phyloP scores from a whole-genome alignment of 2,888 invertebrate species.

The Chymomyza fuscimana region DNA sequence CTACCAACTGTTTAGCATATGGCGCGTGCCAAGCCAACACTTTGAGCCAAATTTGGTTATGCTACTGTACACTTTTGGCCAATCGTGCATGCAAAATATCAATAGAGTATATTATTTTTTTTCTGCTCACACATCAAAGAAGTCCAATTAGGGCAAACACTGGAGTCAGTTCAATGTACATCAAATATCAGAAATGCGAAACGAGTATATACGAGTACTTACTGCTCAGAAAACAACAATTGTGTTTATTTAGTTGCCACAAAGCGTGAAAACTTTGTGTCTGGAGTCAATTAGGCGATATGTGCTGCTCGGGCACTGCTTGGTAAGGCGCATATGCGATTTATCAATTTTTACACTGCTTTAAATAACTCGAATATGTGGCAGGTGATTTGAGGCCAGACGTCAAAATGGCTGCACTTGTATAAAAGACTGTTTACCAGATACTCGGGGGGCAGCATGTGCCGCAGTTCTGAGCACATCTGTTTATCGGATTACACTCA shows the following conservation, averaged over 20 bases:
- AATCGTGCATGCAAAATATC: conserved; percentile 51
- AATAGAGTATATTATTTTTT: neutral
- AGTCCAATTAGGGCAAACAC: neutral
- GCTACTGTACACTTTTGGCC: conserved; percentile 35
- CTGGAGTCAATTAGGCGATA: neutral
- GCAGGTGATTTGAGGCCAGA: conserved; percentile 64
- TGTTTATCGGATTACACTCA: conserved; percentile 57
- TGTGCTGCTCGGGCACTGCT: neutral
- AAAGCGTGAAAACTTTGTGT: neutral
- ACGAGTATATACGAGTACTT: neutral
- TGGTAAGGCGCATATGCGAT: neutral
- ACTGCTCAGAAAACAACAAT: neutral
- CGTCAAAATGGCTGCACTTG: conserved; percentile 10
- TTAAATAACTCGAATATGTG: conserved; percentile 29
- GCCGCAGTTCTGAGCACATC: conserved; percentile 55
- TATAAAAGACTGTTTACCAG: neutral
- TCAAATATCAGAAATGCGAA: neutral
- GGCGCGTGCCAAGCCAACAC: conserved; percentile 71
- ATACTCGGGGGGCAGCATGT: conserved; percentile 34
- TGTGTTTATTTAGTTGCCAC: neutral
- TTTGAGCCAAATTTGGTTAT: conserved; percentile 65
- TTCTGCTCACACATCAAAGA: neutral
- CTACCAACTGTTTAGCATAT: conserved; percentile 60
- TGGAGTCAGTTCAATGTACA: conserved; percentile 2
- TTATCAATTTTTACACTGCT: conserved; percentile 4